These are phyloP conservation scores for Pao palembangensis DNA, from an alignment of 2,113 vertebrate species.

Conservation along the genomic window DNA sequence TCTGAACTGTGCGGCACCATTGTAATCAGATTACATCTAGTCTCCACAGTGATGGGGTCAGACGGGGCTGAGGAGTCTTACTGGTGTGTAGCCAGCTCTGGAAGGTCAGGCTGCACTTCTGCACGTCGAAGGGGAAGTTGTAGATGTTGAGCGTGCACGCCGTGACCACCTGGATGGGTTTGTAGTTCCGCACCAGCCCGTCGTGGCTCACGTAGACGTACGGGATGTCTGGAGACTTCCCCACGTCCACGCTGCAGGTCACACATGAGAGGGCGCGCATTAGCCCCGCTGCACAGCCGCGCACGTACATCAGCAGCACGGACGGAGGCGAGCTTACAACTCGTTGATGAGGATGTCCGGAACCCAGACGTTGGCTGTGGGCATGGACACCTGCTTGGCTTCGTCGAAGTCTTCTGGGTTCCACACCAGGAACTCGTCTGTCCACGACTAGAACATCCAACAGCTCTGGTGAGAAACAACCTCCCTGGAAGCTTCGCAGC, in stretches of 20 bases:
- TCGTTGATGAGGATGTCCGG: constrained; percentile 98
- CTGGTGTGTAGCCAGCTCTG: constrained; percentile 97
- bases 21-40: no score
- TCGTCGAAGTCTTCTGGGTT: constrained; percentile 86
- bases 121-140: constrained; percentile 96
- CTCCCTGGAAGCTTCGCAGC: not conserved
- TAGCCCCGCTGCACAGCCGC: not conserved
- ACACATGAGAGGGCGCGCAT: not conserved
- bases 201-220: constrained; percentile 86
- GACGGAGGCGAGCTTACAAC: constrained; percentile 80
- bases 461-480: not conserved
- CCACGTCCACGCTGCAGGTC: constrained; percentile 86
- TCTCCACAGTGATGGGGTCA: no score
- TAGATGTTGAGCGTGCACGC: constrained; percentile 97
- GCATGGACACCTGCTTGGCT: constrained; percentile 87
- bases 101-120: constrained; percentile 96
- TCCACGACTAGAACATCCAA: constrained; percentile 81
- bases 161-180: constrained; percentile 94
- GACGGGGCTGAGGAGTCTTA: constrained; percentile 59
- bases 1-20: no score
- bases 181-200: constrained; percentile 90
- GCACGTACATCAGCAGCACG: not conserved
- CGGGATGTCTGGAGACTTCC: constrained; percentile 90
- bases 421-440: constrained; percentile 92
- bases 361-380: constrained; percentile 87